Percentiles rank a stretch among this genome's conserved stretches.
Conservation (phyloP, 2,113 vertebrate genomes). For the Anolis sagrei region DNA sequence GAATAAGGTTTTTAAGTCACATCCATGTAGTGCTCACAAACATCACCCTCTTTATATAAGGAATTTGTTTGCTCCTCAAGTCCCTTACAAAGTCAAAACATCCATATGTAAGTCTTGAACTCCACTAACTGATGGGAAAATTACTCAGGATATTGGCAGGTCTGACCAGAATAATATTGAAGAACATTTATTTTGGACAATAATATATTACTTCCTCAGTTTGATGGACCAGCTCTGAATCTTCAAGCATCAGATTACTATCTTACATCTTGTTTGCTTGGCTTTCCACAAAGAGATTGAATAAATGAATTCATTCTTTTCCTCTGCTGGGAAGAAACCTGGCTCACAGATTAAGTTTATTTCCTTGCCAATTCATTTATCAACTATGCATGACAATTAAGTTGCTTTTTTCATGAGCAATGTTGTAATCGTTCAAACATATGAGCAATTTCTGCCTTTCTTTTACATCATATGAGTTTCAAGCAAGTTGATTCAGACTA, state of each 20-base stretch:
- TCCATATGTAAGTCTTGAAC: not conserved
- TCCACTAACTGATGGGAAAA: not conserved
- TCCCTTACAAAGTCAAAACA: not conserved
- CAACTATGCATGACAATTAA: accelerated
- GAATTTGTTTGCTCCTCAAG: not conserved
- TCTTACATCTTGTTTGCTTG: not conserved
- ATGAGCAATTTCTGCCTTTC: not conserved
- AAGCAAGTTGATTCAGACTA: not conserved
- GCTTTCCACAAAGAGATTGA: not conserved
- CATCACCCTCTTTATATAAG: not conserved
- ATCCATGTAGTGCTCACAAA: constrained; percentile 10
- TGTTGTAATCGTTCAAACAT: constrained; percentile 1
- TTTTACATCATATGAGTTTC: not conserved
- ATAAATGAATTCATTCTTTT: constrained; percentile 31
- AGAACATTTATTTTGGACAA: constrained; percentile 28
- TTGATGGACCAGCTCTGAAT: constrained; percentile 14
- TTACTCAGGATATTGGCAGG: not conserved
- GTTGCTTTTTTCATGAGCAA: constrained; percentile 25
- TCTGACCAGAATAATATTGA: constrained; percentile 4
- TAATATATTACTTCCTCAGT: constrained; percentile 16
- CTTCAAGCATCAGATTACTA: not conserved
- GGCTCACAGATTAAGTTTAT: not conserved
- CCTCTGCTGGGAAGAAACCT: not conserved
- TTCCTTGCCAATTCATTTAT: not conserved
- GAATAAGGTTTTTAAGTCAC: not conserved